phyloP scores from a whole-genome alignment of 2,888 invertebrate species.

The Limnephilus marmoratus region DNA sequence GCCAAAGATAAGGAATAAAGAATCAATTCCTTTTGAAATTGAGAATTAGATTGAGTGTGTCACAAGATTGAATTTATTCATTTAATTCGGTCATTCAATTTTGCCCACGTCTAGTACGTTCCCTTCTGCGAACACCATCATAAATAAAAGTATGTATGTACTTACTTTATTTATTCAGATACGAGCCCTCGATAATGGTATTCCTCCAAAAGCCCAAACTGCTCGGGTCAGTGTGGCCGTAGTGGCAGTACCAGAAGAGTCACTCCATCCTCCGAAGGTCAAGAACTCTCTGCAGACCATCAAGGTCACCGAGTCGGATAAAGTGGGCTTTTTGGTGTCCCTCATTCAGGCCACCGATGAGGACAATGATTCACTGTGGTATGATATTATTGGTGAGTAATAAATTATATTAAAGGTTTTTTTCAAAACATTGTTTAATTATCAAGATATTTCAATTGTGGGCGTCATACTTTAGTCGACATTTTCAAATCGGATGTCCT shows the following conservation, averaged over 20 bases:
- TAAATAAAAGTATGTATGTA: not conserved
- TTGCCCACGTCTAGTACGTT: too few relatives aligned
- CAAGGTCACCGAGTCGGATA: conserved; percentile 90
- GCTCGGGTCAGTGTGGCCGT: conserved; percentile 86
- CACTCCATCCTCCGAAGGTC: conserved; percentile 80
- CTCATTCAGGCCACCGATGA: conserved; percentile 91
- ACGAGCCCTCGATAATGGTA: conserved; percentile 89
- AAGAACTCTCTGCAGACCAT: conserved; percentile 82
- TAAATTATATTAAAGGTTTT: not conserved
- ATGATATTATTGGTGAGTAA: conserved; percentile 88
- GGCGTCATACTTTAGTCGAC: not conserved
- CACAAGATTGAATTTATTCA: too few relatives aligned
- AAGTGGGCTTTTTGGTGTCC: conserved; percentile 90
- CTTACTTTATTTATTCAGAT: conserved; percentile 77
- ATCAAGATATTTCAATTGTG: not conserved
- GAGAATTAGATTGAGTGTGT: too few relatives aligned
- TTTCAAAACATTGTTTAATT: not conserved
- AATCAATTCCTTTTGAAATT: too few relatives aligned
- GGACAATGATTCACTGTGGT: conserved; percentile 93
- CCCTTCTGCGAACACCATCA: not conserved
- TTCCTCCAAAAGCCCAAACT: conserved; percentile 84
- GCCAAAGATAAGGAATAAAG: too few relatives aligned
- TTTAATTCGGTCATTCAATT: too few relatives aligned
- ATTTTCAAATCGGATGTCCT: not conserved
- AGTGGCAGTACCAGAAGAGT: conserved; percentile 79